Base-by-base conservation (phyloP, 1,140 invertebrate species). In the Penaeus chinensis region DNA sequence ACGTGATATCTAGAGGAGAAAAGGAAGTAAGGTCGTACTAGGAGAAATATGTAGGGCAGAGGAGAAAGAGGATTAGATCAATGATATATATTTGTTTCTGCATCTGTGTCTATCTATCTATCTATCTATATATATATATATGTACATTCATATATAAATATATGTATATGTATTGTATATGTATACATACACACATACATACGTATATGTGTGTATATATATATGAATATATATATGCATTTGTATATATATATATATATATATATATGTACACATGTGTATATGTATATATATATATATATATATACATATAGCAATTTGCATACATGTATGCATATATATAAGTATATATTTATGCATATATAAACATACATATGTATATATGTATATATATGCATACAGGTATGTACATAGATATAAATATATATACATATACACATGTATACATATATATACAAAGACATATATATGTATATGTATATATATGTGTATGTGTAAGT, bases 201-300 rank as follows among this genome's bases (percentile, higher is more conserved):
- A 76, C 32, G 32, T 76, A 76, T 76, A 76, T 76, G 4, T 76
- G 32, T 76, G 4, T 76, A 76, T 76, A 76, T 76, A 76, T 76
- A 76, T 76, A 76, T 76, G 4, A 3, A 77, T 77, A 77, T 77
- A 77, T 77, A 77, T 77, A 77, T 77, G 13, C 13, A 77, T 77
- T 8, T 77, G 13, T 77, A 77, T 77, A 77, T 77, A 77, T 77
- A 77, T 77, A 77, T 77, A 77, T 77, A 77, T 77, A 77, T 77
- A 77, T 77, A 77, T 77, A 77, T 37, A 77, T 37, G 4, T 37
- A 77, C 18, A 77, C 18, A 77, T 77, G 4, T 77, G 4, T 27
- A 42, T 42, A 47, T n/a, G 42, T 37, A 22, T n/a, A 77, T 37
- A 22, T 77, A 42, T 27, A 42, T 77, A 78, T 24, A 78, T 78